Base-by-base conservation (phyloP, 2,797 vertebrate genomes). In the Coregonus ussuriensis region DNA sequence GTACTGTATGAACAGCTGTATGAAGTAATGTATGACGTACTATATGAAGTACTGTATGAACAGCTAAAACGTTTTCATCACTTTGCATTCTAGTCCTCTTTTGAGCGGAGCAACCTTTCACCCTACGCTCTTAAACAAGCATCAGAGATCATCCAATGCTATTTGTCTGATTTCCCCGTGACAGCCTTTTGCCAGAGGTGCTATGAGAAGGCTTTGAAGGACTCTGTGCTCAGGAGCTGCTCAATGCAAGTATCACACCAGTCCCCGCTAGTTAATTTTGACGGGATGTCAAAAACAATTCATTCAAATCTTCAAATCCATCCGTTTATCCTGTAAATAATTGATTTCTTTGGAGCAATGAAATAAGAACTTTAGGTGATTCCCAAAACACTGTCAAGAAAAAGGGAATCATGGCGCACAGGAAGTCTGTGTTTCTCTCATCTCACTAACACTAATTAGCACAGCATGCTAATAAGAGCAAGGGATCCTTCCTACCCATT, bases 251-350 rank as follows among this genome's bases (percentile, higher is more conserved):
- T 56, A 74, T 81, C 72, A 71, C 52, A 63, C 21, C 37, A 25
- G 56, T 74, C 18, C 41, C 52, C 74, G 76, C 74, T 65, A 25
- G 72, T 68, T 75, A 77, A 77, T 80, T 71, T 75, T 72, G 63
- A 80, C 69, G 73, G 65, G 67, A 76, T 80, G 79, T 80, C 69
- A 77, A 69, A 73, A 75, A 77, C 53, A 72, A 75, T 77, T 69
- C 75, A 71, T 74, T 59, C 62, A 67, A 47, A 52, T 63, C 29
- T 72, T 16, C 11, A 73, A 63, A 76, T 21, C 21, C 56, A 35
- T 54, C 31, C 72, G 25, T 62, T 76, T 65, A 66, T 77, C 54
- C 71, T 74, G 33, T 74, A 65, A 74, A 56, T 74, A 71, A 79
- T 71, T 63, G 51, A 72, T 80, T 67, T 72, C 53, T 59, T 63